A percentile compares a stretch with the other conserved stretches of the same genome.
phyloP scores from a whole-genome alignment of 2,888 invertebrate genomes.

The Drosophila conformis region DNA sequence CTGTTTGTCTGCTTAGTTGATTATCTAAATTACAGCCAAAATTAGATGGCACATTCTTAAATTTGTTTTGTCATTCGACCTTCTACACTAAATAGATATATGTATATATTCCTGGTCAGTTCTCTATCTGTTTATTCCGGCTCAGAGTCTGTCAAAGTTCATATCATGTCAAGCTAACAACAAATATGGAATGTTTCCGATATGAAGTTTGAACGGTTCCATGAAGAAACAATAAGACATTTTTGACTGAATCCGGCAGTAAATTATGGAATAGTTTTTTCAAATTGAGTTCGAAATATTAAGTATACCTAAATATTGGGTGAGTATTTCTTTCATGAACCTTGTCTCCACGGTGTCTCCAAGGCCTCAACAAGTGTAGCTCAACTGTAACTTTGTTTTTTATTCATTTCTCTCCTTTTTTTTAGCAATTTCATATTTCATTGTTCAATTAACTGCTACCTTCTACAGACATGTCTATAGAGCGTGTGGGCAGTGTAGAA shows the following conservation, averaged over 20 bases:
- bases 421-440: slow-evolving; percentile 55
- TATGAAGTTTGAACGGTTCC: not conserved
- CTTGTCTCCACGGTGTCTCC: not conserved
- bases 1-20: not conserved
- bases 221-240: not conserved
- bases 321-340: not conserved
- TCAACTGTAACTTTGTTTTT: not conserved
- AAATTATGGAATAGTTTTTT: not conserved
- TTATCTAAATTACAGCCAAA: not conserved
- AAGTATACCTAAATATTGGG: not conserved
- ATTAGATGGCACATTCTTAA: not conserved
- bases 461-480: slow-evolving; percentile 17
- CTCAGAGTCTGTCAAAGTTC: not conserved
- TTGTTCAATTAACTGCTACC: slow-evolving; percentile 73
- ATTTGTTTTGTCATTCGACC: not conserved
- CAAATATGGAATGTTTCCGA: not conserved
- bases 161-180: not conserved
- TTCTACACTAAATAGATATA: not conserved
- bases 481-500: not conserved
- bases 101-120: not conserved
- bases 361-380: not conserved
- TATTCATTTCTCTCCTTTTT: slow-evolving; percentile 14
- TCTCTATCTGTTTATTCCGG: not conserved
- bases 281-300: not conserved
- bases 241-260: not conserved